Conservation (phyloP, 1,140 invertebrate genomes). For the Pseudobourletiella spinata region DNA sequence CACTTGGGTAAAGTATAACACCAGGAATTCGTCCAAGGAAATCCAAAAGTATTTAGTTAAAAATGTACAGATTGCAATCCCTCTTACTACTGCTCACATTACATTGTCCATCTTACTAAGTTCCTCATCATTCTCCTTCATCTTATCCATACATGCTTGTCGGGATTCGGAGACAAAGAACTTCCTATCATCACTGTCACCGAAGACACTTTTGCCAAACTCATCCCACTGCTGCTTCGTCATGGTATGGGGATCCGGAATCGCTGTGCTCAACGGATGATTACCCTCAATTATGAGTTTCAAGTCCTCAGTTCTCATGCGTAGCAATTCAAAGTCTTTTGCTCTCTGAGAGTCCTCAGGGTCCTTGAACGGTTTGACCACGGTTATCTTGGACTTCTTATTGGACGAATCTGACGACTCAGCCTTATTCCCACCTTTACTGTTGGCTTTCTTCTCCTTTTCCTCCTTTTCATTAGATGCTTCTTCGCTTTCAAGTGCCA, state of each 20-base stretch:
- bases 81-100: not conserved
- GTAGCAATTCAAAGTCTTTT: conserved; percentile 16
- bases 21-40: no score
- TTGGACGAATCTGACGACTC: not conserved
- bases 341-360: conserved; percentile 27
- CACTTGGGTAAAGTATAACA: no score
- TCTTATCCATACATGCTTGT: conserved; percentile 19
- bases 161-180: conserved; percentile 28
- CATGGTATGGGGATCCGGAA: conserved; percentile 29
- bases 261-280: conserved; percentile 18
- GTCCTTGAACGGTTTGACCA: conserved; percentile 6
- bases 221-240: conserved; percentile 34
- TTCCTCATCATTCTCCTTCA: conserved; percentile 19
- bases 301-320: conserved; percentile 20
- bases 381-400: conserved; percentile 1
- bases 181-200: conserved; percentile 22
- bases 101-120: not conserved
- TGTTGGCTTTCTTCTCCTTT: not conserved
- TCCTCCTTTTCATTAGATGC: not conserved
- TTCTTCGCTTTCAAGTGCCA: conserved; percentile 41
- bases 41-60: no score
- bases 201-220: conserved; percentile 27
- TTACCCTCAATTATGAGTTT: conserved; percentile 27
- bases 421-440: not conserved
- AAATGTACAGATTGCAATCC: not conserved